phyloP scores from a whole-genome alignment of 2,888 invertebrate species.

The Smittia aterrima region DNA sequence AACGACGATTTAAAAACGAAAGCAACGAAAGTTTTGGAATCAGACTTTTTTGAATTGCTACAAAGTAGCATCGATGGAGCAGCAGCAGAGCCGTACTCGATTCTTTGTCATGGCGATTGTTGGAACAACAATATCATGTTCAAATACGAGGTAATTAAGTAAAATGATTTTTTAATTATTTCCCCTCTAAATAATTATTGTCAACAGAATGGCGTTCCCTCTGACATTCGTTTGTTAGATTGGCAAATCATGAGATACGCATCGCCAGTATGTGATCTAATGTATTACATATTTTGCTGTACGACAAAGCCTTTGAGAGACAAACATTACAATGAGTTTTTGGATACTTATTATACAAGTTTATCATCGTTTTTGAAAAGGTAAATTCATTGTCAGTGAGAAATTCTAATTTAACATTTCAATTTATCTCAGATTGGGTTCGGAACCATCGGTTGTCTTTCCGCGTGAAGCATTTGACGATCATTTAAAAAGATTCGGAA shows the following conservation, averaged over 20 bases:
- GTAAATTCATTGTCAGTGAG: background rate
- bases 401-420: constrained; percentile 1
- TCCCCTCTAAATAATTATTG: too few relatives aligned
- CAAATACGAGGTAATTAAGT: constrained; percentile 42
- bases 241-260: constrained; percentile 51
- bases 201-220: constrained; percentile 44
- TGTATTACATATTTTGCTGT: constrained; percentile 49
- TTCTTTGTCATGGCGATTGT: constrained; percentile 51
- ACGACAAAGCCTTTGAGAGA: constrained; percentile 47
- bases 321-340: constrained; percentile 46
- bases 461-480: constrained; percentile 46
- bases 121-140: constrained; percentile 52
- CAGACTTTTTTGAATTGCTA: constrained; percentile 46
- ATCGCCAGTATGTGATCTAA: constrained; percentile 50
- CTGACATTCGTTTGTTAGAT: constrained; percentile 48
- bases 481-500: constrained; percentile 47
- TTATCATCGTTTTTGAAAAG: constrained; percentile 45
- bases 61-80: constrained; percentile 44
- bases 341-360: constrained; percentile 47
- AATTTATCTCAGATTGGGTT: constrained; percentile 46
- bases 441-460: constrained; percentile 44
- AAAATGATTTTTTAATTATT: constrained; percentile 10
- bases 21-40: background rate
- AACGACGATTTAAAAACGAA: constrained; percentile 39
- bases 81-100: constrained; percentile 49